Evolutionary conservation across 2,113 vertebrate genomes (phyloP), one percentile per base, ranked within the genome.

Genomic region (Ptilonorhynchus violaceus): DNA sequence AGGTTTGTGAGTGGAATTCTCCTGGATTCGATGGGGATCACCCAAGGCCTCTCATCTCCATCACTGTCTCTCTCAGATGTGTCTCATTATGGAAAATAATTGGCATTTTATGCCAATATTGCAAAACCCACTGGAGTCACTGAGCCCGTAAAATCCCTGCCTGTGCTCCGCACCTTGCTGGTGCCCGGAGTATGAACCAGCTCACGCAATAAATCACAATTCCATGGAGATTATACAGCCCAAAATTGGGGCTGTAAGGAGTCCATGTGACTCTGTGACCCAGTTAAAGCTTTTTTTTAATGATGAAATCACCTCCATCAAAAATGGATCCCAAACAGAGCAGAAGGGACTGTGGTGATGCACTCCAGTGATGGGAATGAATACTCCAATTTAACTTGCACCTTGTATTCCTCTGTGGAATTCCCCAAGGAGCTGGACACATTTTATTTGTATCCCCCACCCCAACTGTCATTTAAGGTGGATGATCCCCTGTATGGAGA

Each of bases 1-100:
- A 96, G 85, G 95, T 92, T 91, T 91, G 83, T 95, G 97, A 97
- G 96, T 49, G 84, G 90, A 85, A 94, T 95, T 52, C 67, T 75
- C 77, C 23, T 52, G 89, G 87, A 56, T 85, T 42, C 50, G 62
- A 84, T 84, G 27, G 93, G 60, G 62, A 80, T 56, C 59, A 15
- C 50, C 76, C 75, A 79, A 58, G 81, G 63, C 88, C 87, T 31
- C 84, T 64, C 55, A 17, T 50, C 74, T 39, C 69, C 10, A 37
- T 46, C 85, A 62, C 52, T 21, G 68, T 85, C 80, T 73, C 50
- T 79, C 89, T 89, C 69, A 15, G 7, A 11, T n/a, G 64, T 9
- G 37, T 27, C 75, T 73, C 39, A 3, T 67, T 8, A 3, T 11
- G 67, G 64, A 92, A 83, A 96, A 83, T 37, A 68, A 85, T 73